Conservation (phyloP, 2,113 vertebrate species). For the Ctenomys sociabilis region DNA sequence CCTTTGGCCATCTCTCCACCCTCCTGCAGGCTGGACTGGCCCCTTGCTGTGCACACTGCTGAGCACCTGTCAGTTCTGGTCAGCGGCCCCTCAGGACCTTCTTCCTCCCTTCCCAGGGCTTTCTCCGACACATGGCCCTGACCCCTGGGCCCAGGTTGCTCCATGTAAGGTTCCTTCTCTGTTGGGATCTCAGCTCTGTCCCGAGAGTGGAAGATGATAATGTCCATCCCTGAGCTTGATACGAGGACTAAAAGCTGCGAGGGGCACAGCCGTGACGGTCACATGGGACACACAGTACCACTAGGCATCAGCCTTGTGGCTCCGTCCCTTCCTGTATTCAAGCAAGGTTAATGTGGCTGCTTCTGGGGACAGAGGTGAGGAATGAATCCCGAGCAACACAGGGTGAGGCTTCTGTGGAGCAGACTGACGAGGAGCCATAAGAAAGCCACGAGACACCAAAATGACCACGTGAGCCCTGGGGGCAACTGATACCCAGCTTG, state of each 20-base stretch:
- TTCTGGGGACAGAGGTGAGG: neutral
- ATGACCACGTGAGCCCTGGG: no score
- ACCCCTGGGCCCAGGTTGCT: no score
- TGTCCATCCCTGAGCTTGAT: neutral
- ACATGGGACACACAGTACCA: neutral
- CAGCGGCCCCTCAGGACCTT: neutral
- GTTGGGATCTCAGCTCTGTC: neutral
- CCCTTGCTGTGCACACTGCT: no score
- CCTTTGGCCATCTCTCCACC: fast-evolving
- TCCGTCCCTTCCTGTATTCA: neutral
- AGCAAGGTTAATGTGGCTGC: neutral
- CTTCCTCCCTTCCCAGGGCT: neutral
- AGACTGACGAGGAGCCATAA: no score
- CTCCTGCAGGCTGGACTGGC: neutral
- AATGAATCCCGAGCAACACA: neutral
- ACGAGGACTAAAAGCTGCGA: neutral
- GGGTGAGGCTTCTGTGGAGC: neutral
- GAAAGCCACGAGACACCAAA: no score
- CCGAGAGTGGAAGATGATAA: neutral
- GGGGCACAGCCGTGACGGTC: neutral
- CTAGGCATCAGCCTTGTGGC: neutral
- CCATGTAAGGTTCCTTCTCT: neutral
- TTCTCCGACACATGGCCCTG: neutral
- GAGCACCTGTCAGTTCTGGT: neutral
- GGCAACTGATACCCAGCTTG: no score